These are phyloP conservation scores for Danio choprae DNA, from an alignment of 2,797 vertebrate genomes.

Conservation along the genomic window DNA sequence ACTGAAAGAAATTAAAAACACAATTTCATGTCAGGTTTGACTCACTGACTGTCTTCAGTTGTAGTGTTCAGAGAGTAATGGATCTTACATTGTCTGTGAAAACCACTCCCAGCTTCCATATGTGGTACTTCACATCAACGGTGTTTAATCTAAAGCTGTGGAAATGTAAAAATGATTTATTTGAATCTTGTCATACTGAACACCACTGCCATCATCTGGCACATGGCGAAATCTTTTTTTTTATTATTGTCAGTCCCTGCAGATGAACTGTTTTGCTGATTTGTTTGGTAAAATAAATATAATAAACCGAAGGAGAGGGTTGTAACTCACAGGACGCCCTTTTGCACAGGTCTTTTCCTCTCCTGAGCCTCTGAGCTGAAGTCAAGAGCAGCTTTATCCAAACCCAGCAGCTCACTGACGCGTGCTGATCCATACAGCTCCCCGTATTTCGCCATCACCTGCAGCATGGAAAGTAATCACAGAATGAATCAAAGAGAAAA, in stretches of 20 bases:
- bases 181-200: slow-evolving; percentile 18
- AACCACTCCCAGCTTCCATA: slow-evolving; percentile 81
- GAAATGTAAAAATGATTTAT: slow-evolving; percentile 23
- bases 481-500: slow-evolving; percentile 21
- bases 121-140: slow-evolving; percentile 77
- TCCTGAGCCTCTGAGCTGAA: slow-evolving; percentile 85
- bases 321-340: slow-evolving; percentile 82
- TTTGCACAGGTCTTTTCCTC: slow-evolving; percentile 83
- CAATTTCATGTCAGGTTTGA: neutral
- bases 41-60: neutral
- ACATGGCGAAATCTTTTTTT: neutral
- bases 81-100: slow-evolving; percentile 78
- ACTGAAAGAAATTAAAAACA: slow-evolving; percentile 63
- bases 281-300: neutral
- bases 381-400: slow-evolving; percentile 90
- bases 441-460: slow-evolving; percentile 96
- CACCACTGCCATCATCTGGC: slow-evolving; percentile 48
- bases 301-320: neutral
- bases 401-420: slow-evolving; percentile 90
- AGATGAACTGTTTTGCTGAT: neutral
- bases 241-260: no score
- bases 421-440: slow-evolving; percentile 89
- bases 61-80: neutral
- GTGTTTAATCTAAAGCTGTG: slow-evolving; percentile 71
- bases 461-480: slow-evolving; percentile 52